Evolutionary conservation across 2,888 invertebrate genomes (phyloP).

Genomic region (Hermaeophaga mercurialis): DNA sequence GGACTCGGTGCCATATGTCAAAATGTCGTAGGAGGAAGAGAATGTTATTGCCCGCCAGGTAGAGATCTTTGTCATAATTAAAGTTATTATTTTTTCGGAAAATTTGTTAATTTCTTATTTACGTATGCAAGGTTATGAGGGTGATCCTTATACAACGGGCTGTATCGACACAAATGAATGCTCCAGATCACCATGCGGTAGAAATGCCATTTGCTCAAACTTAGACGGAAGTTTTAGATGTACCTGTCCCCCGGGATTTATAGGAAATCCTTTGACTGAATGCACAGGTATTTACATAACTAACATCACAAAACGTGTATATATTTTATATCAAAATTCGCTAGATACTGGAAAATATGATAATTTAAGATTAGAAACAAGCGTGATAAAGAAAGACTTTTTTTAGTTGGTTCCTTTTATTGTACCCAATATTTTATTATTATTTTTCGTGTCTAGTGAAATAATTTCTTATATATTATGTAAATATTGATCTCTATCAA

Average conservation of each 20-base stretch:
- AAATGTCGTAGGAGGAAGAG: conserved; percentile 79
- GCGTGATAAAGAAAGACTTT: too few species aligned
- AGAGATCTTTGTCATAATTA: background rate
- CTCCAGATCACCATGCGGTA: conserved; percentile 72
- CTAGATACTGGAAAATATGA: background rate
- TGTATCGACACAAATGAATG: conserved; percentile 82
- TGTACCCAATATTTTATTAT: too few species aligned
- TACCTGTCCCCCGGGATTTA: conserved; percentile 80
- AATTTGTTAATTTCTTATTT: too few species aligned
- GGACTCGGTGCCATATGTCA: conserved; percentile 80
- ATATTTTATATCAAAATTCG: background rate
- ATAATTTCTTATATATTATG: conserved; percentile 2
- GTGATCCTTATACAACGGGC: conserved; percentile 73
- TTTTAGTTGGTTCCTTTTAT: too few species aligned
- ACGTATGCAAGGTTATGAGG: conserved; percentile 68
- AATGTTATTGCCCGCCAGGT: conserved; percentile 81
- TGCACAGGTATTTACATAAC: conserved; percentile 69
- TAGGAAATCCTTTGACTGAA: conserved; percentile 75
- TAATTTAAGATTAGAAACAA: too few species aligned
- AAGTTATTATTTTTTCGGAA: too few species aligned
- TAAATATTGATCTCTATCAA: too few species aligned
- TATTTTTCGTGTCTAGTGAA: background rate
- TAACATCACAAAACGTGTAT: conserved; percentile 1
- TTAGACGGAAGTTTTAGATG: conserved; percentile 80
- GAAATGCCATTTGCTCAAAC: conserved; percentile 80